Evolutionary conservation across 1,140 invertebrate genomes (phyloP), one percentile per base, ranked within the genome.

Genomic region (Anastatus disparis): DNA sequence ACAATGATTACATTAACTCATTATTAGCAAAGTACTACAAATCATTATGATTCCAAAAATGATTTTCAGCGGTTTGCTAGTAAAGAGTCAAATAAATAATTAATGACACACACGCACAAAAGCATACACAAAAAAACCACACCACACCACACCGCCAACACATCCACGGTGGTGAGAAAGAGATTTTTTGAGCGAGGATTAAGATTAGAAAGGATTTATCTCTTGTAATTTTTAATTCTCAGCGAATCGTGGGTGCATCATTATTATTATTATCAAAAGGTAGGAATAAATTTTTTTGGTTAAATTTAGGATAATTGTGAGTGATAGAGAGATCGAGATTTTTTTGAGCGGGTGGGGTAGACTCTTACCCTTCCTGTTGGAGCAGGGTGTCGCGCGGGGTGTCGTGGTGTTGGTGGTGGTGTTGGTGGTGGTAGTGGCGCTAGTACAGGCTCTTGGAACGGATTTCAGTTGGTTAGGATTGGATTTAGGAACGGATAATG

Each of bases 111-210:
- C 78, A 79, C 74, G 80, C 77, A 17, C 31, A 66, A 53, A 66
- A 52, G 46, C 63, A 71, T 48, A 66, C 62, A 65, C 40, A 73
- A 76, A 77, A 76, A 79, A 74, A 79, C 77, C 80, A 83, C 81
- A 84, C 81, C 81, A 86, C 84, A 85, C 84, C 84, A 85, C 84
- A 85, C 84, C 84, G 84, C 84, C 84, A 85, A 86, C 84, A 86
- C 84, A 85, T 85, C 84, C 84, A 86, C 84, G 84, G 82, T 86
- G 80, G 82, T 85, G 82, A 64, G 26, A 62, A 9, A 77, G 12
- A 58, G 55, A 69, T 4, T n/a, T 35, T 35, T 20, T 50, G 52
- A 62, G 82, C 80, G 77, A 84, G 82, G 81, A 81, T 84, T 79
- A 55, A 81, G 78, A 82, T 82, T 83, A 84, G 80, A 82, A n/a